Base-by-base conservation (phyloP, 2,113 vertebrate genomes). In the Hiodon tergisus region DNA sequence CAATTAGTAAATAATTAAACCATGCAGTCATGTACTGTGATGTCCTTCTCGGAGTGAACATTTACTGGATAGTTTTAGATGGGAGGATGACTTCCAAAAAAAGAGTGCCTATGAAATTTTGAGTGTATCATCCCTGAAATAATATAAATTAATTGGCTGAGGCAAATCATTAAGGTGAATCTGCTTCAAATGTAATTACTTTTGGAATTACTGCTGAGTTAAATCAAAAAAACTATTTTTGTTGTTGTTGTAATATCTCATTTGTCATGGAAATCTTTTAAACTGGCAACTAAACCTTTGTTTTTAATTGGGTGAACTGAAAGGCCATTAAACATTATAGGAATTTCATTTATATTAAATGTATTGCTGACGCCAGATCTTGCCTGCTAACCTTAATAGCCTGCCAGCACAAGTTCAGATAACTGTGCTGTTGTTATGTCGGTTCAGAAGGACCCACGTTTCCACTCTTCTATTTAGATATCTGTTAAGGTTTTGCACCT, bases 261-360 rank as follows among this genome's bases (percentile, higher is more conserved):
- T 76, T 76, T 70, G 67, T 76, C 75, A 76, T 61, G 68, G 59
- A 68, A 71, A 55, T n/a, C 63, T 71, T 73, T 69, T 54, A 76
- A 71, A 61, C 31, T 31, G 68, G 75, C 59, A 71, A 69, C 67
- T 61, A 54, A 71, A 76, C 67, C 75, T 76, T 71, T 76, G 58
- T 76, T 76, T 31, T 76, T 76, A 76, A 62, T 63, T 47, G 58
- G 54, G 14, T 76, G 75, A 71, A 16, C 68, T 70, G 75, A 70
- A 61, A 76, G 58, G 59, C 75, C 68, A 71, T 76, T 76, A 76
- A 71, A 54, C 75, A 70, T 76, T 76, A 76, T 70, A 53, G 68
- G 75, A 31, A 70, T 76, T 70, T 53, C 67, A 47, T 57, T 66
- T 31, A 46, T 70, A 70, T 76, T 47, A 51, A 53, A 76, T 61